These are phyloP conservation scores for Aphelenchoides besseyi DNA, from an alignment of 1,140 invertebrate genomes.

Conservation along the genomic window DNA sequence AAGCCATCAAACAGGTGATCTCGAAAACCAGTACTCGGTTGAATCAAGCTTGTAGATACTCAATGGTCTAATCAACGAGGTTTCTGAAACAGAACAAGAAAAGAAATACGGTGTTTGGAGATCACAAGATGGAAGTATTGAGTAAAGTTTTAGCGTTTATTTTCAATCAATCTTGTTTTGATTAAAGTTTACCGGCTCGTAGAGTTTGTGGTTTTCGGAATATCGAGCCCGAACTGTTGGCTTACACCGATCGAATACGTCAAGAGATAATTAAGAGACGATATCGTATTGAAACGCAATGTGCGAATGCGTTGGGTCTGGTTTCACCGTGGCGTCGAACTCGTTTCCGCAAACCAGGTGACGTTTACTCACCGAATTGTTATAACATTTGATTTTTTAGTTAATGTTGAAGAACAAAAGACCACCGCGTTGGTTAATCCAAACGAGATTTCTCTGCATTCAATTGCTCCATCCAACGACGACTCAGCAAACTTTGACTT, in stretches of 20 bases:
- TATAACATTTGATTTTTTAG: constrained; percentile 3
- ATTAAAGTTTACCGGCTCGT: not conserved
- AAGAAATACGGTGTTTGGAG: not conserved
- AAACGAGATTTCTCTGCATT: not conserved
- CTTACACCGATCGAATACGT: constrained; percentile 14
- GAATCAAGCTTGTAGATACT: constrained; percentile 1
- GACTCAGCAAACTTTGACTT: not conserved
- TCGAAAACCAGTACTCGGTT: no score
- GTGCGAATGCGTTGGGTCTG: constrained; percentile 16
- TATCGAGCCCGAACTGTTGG: not conserved
- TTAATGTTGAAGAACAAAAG: not conserved
- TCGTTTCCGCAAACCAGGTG: constrained; percentile 20
- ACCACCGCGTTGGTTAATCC: constrained; percentile 1
- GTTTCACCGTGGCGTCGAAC: constrained; percentile 20
- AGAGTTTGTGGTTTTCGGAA: not conserved
- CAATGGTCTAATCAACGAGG: not conserved
- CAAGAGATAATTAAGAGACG: constrained; percentile 22
- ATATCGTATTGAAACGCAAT: constrained; percentile 11
- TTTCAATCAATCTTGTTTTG: no score
- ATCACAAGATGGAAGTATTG: not conserved
- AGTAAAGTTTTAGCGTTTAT: no score
- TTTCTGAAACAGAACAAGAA: not conserved
- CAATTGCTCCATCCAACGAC: not conserved
- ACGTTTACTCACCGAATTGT: not conserved
- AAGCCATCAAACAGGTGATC: no score